Conservation (phyloP, 37 sponge, comb jelly and placozoan species). For the Aphrocallistes beatrix region DNA sequence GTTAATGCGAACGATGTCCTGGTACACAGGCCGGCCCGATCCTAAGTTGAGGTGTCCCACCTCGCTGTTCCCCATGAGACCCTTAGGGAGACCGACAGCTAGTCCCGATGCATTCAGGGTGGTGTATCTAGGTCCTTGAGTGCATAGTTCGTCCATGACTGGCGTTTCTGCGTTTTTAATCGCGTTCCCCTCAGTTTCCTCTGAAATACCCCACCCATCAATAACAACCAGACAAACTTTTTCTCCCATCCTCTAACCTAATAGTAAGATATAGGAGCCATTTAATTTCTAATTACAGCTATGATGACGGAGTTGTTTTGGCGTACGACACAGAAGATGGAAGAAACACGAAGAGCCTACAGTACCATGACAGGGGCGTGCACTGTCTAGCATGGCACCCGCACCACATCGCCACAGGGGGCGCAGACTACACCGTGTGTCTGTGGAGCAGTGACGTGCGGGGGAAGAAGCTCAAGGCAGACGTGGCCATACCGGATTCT, state of each 20-base stretch:
- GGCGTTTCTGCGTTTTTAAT: slow-evolving; percentile 85
- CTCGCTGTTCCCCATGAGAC: slow-evolving; percentile 97
- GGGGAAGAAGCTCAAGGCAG: slow-evolving; percentile 7
- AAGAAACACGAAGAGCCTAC: not conserved
- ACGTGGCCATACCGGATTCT: slow-evolving; percentile 21
- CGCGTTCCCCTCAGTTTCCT: slow-evolving; percentile 77
- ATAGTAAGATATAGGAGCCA: too few relatives aligned
- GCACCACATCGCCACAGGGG: slow-evolving; percentile 13
- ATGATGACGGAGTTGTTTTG: not conserved
- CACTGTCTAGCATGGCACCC: not conserved
- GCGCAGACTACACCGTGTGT: not conserved
- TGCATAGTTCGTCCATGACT: slow-evolving; percentile 72
- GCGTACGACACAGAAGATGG: not conserved
- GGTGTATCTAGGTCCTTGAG: slow-evolving; percentile 24
- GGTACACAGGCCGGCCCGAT: slow-evolving; percentile 69
- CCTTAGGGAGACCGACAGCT: slow-evolving; percentile 81
- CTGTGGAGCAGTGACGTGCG: slow-evolving; percentile 9
- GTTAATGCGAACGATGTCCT: slow-evolving; percentile 90
- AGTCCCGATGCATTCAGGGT: slow-evolving; percentile 78
- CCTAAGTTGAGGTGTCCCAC: slow-evolving; percentile 94
- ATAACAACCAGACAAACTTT: slow-evolving; percentile 89
- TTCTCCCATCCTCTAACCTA: slow-evolving; percentile 19
- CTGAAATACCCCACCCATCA: slow-evolving; percentile 91
- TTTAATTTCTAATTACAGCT: too few relatives aligned
- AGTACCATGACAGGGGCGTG: not conserved